Evolutionary conservation across 92 coral and sea anemone genomes (phyloP), one percentile per base, ranked within the genome.

Genomic region (Pocillopora meandrina): DNA sequence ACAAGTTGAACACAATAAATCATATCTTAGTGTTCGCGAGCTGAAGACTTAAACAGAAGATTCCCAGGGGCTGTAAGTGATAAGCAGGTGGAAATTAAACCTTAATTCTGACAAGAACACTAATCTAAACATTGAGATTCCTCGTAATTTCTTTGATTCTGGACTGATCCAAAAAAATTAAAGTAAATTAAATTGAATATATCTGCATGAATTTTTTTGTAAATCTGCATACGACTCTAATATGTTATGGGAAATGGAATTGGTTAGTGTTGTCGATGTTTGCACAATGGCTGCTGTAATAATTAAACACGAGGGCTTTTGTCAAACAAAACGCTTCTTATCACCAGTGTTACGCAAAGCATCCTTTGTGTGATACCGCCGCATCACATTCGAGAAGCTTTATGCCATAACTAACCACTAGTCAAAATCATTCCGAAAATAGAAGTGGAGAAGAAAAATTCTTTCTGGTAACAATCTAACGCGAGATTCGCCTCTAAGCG

Each of bases 41-140:
- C 17, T 68, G 10, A 10, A 68, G 20, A 31, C 2, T 13, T 68
- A 4, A 11, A 12, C 12, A 31, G 26, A 21, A 26, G 8, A 33
- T 68, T 65, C 19, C 56, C 8, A 13, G 18, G 72, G 23, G 67
- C 55, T 78, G 55, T 26, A 19, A 42, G 12, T 56, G 69, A 12
- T 66, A 47, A 10, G 64, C 85, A 81, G 61, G 85, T 81, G 85
- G 61, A 49, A 75, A 73, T 81, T 75, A 67, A 61, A 55, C 42
- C 19, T 35, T 61, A 71, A 61, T 16, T 69, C 56, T 69, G 65
- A 57, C 69, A 26, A 31, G 65, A 70, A 62, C 47, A 47, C 15
- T 81, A 58, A 81, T 61, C 49, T 64, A 52, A 18, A 2, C 7
- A 13, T 49, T 65, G 4, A 3, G 52, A 42, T n/a, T 61, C n/a